Base-by-base conservation (phyloP, 2,113 vertebrate genomes). In the Microcebus lehilahytsara region DNA sequence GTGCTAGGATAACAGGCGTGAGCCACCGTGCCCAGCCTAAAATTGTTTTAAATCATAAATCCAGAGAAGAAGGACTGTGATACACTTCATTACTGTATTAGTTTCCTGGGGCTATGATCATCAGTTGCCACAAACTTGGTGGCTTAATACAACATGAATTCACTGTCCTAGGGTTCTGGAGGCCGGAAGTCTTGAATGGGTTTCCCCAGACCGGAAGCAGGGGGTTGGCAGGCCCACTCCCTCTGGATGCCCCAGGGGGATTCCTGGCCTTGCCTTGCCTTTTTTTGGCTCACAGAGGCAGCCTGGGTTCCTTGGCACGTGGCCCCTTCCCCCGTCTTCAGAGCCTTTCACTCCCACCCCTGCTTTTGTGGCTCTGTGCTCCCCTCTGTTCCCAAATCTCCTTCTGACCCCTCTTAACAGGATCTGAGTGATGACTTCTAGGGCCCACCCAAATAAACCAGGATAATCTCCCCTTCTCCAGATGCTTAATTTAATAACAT, bases 1-100 rank as follows among this genome's bases (percentile, higher is more conserved):
- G 46, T 46, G 46, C 46, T 46, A 46, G 46, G 46, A 9, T 46
- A 9, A 46, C 46, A 46, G 46, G 46, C 8, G 46, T 46, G 46
- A 46, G 46, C 46, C 46, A 46, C 46, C 46, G 46, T 1, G 8
- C 8, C 46, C 46, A 1, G 46, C 46, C 46, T 56, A 53, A 71
- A 96, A 85, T 34, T 49, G 75, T 60, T 64, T 95, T 69, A 87
- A 91, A 71, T 85, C 85, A 23, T 71, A 86, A 67, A 49, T 84
- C 92, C 60, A 53, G 79, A 49, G 64, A 42, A 46, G 0, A 42
- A 46, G 0, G 56, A 37, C 37, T 1, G 3, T 14, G 5, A 27
- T 17, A 19, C 3, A 5, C 32, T n/a, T 81, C 32, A 22, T 56
- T 58, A 5, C 46, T 32, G 6, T 32, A 12, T 17, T 49, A 13